Conservation (phyloP, 2,888 invertebrate genomes). For the Mythimna pallens region DNA sequence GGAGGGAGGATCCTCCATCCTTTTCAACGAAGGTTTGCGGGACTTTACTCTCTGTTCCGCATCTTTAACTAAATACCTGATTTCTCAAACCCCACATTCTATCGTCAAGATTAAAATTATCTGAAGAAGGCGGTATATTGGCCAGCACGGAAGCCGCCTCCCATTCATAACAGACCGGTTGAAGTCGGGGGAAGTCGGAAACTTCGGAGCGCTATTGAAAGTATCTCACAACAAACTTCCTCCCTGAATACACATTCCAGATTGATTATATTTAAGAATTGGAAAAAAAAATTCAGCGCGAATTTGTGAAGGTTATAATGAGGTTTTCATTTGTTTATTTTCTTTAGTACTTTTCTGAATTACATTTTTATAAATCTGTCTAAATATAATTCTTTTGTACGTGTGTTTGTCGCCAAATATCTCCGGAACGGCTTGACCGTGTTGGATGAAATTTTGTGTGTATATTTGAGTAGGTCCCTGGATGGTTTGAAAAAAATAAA, state of each 20-base stretch:
- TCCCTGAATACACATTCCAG: slow-evolving; percentile 43
- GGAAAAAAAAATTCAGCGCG: slow-evolving; percentile 24
- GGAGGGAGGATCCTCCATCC: no score
- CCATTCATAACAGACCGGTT: slow-evolving; percentile 32
- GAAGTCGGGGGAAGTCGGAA: slow-evolving; percentile 12
- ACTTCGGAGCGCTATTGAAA: slow-evolving; percentile 31
- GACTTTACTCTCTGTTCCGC: no score
- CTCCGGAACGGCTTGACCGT: no score
- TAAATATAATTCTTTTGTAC: no score
- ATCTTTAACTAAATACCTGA: no score
- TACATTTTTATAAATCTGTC: no score
- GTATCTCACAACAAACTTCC: slow-evolving; percentile 22
- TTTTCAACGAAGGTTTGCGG: no score
- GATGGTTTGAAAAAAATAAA: no score
- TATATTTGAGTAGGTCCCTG: no score
- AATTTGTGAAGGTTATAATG: slow-evolving; percentile 21
- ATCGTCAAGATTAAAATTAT: slow-evolving; percentile 18
- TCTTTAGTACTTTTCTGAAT: not conserved
- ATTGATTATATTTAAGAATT: slow-evolving; percentile 42
- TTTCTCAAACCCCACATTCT: not conserved
- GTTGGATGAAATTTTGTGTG: no score
- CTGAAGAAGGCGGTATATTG: slow-evolving; percentile 10
- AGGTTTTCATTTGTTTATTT: not conserved
- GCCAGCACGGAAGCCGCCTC: slow-evolving; percentile 1
- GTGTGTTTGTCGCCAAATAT: no score